These are phyloP conservation scores for Bembecia ichneumoniformis DNA, from an alignment of 2,888 invertebrate species.

Conservation along the genomic window DNA sequence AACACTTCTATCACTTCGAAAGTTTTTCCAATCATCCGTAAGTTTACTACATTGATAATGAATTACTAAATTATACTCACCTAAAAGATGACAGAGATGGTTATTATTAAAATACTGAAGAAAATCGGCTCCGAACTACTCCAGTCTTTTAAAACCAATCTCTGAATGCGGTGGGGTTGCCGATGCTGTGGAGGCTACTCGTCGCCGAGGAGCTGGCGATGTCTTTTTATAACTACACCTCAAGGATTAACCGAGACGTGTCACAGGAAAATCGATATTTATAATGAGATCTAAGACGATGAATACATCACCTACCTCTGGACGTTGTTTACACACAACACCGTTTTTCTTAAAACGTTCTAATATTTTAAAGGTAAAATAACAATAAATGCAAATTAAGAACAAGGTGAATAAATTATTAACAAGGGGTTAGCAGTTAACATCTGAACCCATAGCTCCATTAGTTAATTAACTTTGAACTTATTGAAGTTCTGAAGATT, in stretches of 20 bases:
- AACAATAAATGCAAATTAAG: too few relatives aligned
- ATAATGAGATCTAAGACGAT: constrained; percentile 65
- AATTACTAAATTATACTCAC: not conserved
- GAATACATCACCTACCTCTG: constrained; percentile 32
- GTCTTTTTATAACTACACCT: constrained; percentile 51
- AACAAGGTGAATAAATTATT: too few relatives aligned
- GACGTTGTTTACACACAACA: not conserved
- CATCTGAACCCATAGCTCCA: too few relatives aligned
- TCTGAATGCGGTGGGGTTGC: constrained; percentile 43
- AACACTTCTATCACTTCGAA: too few relatives aligned
- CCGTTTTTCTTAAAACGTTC: not conserved
- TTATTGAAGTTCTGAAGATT: too few relatives aligned
- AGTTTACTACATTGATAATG: too few relatives aligned
- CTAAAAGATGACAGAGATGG: constrained; percentile 41
- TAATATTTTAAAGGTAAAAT: too few relatives aligned
- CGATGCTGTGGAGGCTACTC: constrained; percentile 65
- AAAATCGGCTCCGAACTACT: constrained; percentile 72
- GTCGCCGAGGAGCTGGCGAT: constrained; percentile 15
- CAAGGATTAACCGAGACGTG: constrained; percentile 43
- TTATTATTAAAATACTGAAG: constrained; percentile 67
- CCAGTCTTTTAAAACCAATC: constrained; percentile 67
- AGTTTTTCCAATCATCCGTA: too few relatives aligned
- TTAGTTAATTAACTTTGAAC: too few relatives aligned
- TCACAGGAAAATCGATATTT: constrained; percentile 59
- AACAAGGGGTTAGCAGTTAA: too few relatives aligned